These are phyloP conservation scores for Drosophila recens DNA, from an alignment of 2,888 invertebrate species.

Conservation along the genomic window DNA sequence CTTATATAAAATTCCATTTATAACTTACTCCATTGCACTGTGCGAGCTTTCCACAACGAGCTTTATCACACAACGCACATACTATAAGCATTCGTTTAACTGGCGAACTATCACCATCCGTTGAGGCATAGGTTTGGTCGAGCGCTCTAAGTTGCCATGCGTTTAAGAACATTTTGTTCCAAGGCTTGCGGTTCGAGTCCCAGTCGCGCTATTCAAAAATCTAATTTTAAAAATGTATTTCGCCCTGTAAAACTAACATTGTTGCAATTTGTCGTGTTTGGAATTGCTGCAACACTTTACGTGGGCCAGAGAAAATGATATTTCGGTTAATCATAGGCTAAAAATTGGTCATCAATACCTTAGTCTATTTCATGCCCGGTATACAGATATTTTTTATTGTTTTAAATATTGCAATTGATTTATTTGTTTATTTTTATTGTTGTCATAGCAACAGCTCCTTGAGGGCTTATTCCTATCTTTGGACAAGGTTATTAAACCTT, in stretches of 20 bases:
- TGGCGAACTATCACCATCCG: fast-evolving
- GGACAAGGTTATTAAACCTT: slow-evolving; percentile 62
- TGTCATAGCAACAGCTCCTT: slow-evolving; percentile 28
- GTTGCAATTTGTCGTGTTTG: slow-evolving; percentile 65
- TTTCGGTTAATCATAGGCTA: slow-evolving; percentile 83
- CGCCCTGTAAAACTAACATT: slow-evolving; percentile 43
- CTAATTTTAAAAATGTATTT: slow-evolving; percentile 13
- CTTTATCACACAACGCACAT: slow-evolving; percentile 25
- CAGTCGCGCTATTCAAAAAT: background rate
- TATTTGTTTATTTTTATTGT: slow-evolving; percentile 3
- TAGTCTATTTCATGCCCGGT: slow-evolving; percentile 84
- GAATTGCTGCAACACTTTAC: slow-evolving; percentile 58
- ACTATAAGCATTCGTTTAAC: slow-evolving; percentile 25
- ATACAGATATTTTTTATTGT: slow-evolving; percentile 58
- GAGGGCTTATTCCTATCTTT: slow-evolving; percentile 13
- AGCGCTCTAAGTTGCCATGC: slow-evolving; percentile 7
- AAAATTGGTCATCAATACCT: slow-evolving; percentile 67
- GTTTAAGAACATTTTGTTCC: background rate
- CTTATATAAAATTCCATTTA: background rate
- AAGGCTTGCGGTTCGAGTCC: slow-evolving; percentile 36
- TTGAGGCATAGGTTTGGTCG: slow-evolving; percentile 44
- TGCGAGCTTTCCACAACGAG: slow-evolving; percentile 28
- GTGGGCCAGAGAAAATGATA: slow-evolving; percentile 76
- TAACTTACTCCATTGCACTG: slow-evolving; percentile 5
- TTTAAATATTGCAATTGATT: background rate